Evolutionary conservation across 2,888 invertebrate genomes (phyloP), one percentile per base, ranked within the genome.

Genomic region (Cepaea hortensis): DNA sequence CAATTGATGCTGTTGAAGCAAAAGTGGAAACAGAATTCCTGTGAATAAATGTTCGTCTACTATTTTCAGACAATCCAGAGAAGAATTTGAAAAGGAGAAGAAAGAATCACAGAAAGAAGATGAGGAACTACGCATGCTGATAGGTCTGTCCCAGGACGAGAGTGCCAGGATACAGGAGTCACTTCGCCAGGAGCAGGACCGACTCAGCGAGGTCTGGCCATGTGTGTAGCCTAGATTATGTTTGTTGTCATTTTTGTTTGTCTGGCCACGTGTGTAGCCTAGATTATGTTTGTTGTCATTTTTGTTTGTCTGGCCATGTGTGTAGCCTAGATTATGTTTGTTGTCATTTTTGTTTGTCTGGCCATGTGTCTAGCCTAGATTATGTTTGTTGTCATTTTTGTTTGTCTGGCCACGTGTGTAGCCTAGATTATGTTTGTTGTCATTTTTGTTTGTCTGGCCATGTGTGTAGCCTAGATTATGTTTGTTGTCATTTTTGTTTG

Each of bases 81-180:
- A 89, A 87, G 93, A 93, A 86, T 93, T 91, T 88, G 92, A 92
- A 50, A 90, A 89, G 11, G 90, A 91, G 79, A 90, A 91, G 85
- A 89, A 90, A 84, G 84, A 80, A 50, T 85, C 68, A 35, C 83
- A 87, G 72, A 85, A 90, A 68, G 89, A 90, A 48, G 90, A 91
- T 62, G 88, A 90, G 23, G 89, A 90, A 55, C 85, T 90, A 50
- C 85, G 89, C 62, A 81, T 89, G 11, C 88, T 90, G 9, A 81
- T 93, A 9, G 90, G 88, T 65, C 81, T 92, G 72, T 91, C 92
- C 9, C 88, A 91, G 77, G 89, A 86, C 48, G 93, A 93, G 84
- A 90, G 90, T 2, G 81, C 81, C 23, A 87, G 90, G 20, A 88
- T 93, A 72, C 77, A 89, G 13, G 91, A 91, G 84, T 88, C 91